Conservation (phyloP, 2,888 invertebrate genomes). For the Invenusta paracnida region DNA sequence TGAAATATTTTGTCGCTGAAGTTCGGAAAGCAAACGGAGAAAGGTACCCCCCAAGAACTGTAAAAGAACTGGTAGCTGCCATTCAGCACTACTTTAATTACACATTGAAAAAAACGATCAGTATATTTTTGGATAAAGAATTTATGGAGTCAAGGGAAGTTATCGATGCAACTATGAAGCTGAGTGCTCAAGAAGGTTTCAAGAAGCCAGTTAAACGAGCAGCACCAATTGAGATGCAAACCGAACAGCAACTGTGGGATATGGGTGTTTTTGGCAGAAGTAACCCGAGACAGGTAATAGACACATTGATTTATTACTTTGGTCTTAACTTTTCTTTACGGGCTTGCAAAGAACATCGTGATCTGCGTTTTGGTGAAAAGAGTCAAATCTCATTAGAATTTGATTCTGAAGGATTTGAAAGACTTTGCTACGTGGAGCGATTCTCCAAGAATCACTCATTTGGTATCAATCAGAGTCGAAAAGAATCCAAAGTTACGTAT, state of each 20-base stretch:
- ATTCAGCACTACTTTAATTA: slow-evolving; percentile 9
- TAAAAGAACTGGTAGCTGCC: slow-evolving; percentile 14
- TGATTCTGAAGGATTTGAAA: slow-evolving; percentile 17
- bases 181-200: background rate
- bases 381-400: slow-evolving; percentile 17
- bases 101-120: slow-evolving; percentile 3
- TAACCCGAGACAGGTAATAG: slow-evolving; percentile 15
- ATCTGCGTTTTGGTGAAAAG: slow-evolving; percentile 27
- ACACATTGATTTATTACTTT: slow-evolving; percentile 28
- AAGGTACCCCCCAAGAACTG: background rate
- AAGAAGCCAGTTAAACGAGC: background rate
- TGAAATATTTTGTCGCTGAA: background rate
- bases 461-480: slow-evolving; percentile 23
- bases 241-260: background rate
- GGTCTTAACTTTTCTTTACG: slow-evolving; percentile 27
- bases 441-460: slow-evolving; percentile 3
- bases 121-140: slow-evolving; percentile 2
- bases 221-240: background rate
- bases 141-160: slow-evolving; percentile 2
- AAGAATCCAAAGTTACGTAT: slow-evolving; percentile 15
- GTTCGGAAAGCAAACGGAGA: background rate
- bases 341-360: slow-evolving; percentile 27
- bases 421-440: background rate
- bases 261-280: slow-evolving; percentile 12
- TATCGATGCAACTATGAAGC: background rate